Conservation (phyloP, 2,888 invertebrate species). For the Drosophila birchii region DNA sequence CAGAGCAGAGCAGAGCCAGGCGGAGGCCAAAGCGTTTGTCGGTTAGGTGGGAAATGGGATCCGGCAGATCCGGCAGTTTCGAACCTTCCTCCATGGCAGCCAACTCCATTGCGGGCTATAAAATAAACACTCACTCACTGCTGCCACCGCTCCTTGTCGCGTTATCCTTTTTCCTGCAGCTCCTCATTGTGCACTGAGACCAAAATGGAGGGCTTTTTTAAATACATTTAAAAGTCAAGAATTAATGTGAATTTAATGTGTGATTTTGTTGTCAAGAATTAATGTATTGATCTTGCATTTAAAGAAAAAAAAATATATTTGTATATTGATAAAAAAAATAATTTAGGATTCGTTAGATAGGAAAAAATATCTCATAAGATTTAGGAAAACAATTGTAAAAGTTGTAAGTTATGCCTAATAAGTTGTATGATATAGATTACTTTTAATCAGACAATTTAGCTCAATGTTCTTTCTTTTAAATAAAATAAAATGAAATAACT, state of each 20-base stretch:
- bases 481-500: neutral
- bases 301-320: neutral
- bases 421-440: too few relatives aligned
- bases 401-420: too few relatives aligned
- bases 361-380: too few relatives aligned
- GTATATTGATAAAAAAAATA: neutral
- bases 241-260: too few relatives aligned
- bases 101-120: conserved; percentile 70
- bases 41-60: conserved; percentile 44
- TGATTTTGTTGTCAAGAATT: too few relatives aligned
- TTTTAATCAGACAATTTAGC: too few relatives aligned
- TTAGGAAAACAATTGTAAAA: too few relatives aligned
- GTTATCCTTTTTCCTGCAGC: conserved; percentile 49
- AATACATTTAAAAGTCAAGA: neutral
- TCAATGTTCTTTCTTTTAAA: too few relatives aligned
- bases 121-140: conserved; percentile 76
- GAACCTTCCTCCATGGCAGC: conserved; percentile 41
- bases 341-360: neutral
- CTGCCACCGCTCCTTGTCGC: conserved; percentile 57
- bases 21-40: conserved; percentile 54
- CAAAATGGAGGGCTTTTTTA: neutral
- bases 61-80: conserved; percentile 31
- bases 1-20: conserved; percentile 36
- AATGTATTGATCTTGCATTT: neutral
- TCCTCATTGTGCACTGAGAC: conserved; percentile 18